Evolutionary conservation across 2,113 vertebrate genomes (phyloP), one percentile per base, ranked within the genome.

Genomic region (Ceyx cyanopectus): DNA sequence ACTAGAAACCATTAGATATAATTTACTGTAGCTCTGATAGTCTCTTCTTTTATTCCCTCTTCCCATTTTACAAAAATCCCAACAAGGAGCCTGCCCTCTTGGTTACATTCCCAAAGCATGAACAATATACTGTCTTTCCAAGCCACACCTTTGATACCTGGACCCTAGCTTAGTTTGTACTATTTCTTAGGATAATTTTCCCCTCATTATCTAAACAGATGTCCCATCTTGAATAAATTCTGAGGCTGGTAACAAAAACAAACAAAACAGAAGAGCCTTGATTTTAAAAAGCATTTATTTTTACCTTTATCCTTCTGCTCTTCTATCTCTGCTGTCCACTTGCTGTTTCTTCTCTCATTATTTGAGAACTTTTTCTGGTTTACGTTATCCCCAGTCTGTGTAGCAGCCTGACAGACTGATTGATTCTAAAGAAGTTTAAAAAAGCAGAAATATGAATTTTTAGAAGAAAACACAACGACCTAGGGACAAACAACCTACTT

Each of bases 291-390:
- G 1, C 18, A 54, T 41, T 50, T 60, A 7, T 37, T 76, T 74
- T 92, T 95, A 98, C 98, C 98, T 98, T 97, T 97, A 24, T 98
- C 97, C 92, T 97, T 97, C 65, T 96, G 96, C 43, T 98, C 97
- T 87, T 98, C 98, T 15, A 92, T 24, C 40, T 98, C 98, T 77
- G 93, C 74, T 89, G 96, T 97, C 95, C 96, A 95, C 73, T 97
- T 97, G 92, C 83, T 92, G 78, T 90, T 97, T 96, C 97, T 98
- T 76, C 96, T 97, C 15, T 97, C 97, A 56, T 81, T 97, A 53
- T 83, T 96, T 29, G 90, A 77, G 48, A 88, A 24, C 87, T 97
- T 98, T 79, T 97, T 98, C 94, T 96, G 97, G 63, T 79, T 75
- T 50, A 94, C 66, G 2, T 84, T 82, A 67, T 97, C 98, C 94